Conservation (phyloP, 2,113 vertebrate species). For the Boleophthalmus pectinirostris region DNA sequence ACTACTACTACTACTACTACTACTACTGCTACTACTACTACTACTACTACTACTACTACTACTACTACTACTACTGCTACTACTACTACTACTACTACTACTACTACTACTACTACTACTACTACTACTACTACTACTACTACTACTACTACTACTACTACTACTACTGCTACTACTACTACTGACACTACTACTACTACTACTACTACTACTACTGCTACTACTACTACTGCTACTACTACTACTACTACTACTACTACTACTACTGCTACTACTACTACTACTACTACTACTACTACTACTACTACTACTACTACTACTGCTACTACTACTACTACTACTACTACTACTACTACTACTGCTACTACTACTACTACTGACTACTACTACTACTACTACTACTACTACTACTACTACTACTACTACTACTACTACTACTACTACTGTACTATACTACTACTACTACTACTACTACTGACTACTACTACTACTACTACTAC, state of each 20-base stretch:
- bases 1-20: not conserved
- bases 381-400: not conserved
- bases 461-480: not conserved
- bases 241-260: not conserved
- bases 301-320: not conserved
- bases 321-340: no score
- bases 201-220: not conserved
- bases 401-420: not conserved
- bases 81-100: not conserved
- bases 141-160: not conserved
- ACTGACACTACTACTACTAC: not conserved
- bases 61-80: not conserved
- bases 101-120: not conserved
- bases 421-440: not conserved
- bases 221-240: no score
- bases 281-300: not conserved
- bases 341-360: no score
- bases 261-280: not conserved
- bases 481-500: not conserved
- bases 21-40: not conserved
- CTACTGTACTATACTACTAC: no score
- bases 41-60: no score
- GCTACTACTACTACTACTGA: not conserved
- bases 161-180: slow-evolving; percentile 6
- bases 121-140: not conserved